A percentile compares a stretch with the other conserved stretches of the same genome.
Evolutionary conservation across 2,797 vertebrate genomes (phyloP).

Genomic region (Monodelphis domestica): DNA sequence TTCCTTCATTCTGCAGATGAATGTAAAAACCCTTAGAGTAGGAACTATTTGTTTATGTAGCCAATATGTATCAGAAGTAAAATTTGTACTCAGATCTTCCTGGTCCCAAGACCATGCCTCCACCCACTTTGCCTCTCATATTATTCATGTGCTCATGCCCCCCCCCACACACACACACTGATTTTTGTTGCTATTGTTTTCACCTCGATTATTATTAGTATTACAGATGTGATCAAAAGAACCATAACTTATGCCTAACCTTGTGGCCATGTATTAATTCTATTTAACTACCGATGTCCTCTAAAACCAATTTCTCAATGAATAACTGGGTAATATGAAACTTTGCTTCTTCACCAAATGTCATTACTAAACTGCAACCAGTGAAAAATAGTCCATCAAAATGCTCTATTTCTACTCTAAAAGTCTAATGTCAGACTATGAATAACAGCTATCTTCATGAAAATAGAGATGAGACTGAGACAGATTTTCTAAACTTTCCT

Average conservation of each 20-base stretch:
- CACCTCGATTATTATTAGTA: too few species aligned
- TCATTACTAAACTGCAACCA: background rate
- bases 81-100: background rate
- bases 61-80: background rate
- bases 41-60: background rate
- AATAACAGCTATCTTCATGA: constrained; percentile 8
- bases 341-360: background rate
- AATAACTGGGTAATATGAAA: background rate
- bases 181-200: background rate
- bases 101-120: background rate
- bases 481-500: constrained; percentile 15
- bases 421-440: background rate
- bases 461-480: background rate
- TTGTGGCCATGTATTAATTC: background rate
- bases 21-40: background rate
- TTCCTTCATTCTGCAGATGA: background rate
- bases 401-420: constrained; percentile 1
- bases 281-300: background rate
- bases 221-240: too few species aligned
- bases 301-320: background rate
- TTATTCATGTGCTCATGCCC: background rate
- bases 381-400: background rate
- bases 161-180: too few species aligned
- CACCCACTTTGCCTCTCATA: background rate
- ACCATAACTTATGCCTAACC: too few species aligned